Evolutionary conservation across 2,797 vertebrate species (phyloP).

Genomic region (Leptoclinus maculatus): DNA sequence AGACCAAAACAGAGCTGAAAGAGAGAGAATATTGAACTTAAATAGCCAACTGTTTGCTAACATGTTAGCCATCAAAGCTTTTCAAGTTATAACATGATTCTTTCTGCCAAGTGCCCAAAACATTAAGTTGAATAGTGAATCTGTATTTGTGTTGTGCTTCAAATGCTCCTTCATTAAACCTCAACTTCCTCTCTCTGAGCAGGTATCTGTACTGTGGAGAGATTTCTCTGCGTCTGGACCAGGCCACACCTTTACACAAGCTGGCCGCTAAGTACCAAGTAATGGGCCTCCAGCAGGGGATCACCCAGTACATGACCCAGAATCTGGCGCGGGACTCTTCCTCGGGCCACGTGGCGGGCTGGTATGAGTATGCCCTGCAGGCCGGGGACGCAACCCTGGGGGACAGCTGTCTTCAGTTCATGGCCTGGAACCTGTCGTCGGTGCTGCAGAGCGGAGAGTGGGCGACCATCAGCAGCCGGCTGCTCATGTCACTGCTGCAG

Average conservation of each 20-base stretch:
- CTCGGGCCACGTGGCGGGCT: slow-evolving; percentile 90
- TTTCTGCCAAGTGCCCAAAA: no score
- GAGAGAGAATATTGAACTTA: no score
- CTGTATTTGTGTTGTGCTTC: background rate
- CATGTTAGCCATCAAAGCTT: no score
- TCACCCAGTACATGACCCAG: slow-evolving; percentile 92
- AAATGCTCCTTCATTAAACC: background rate
- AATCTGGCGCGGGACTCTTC: slow-evolving; percentile 88
- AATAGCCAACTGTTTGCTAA: no score
- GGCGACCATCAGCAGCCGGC: slow-evolving; percentile 84
- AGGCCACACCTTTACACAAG: slow-evolving; percentile 91
- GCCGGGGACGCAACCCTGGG: slow-evolving; percentile 84
- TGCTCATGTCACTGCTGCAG: slow-evolving; percentile 90
- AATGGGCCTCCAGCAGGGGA: slow-evolving; percentile 86
- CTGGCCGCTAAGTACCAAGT: slow-evolving; percentile 92
- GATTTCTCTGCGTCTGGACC: slow-evolving; percentile 87
- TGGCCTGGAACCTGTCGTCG: slow-evolving; percentile 94
- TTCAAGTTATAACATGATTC: no score
- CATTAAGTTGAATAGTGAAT: background rate
- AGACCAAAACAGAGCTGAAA: no score
- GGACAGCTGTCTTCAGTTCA: slow-evolving; percentile 91
- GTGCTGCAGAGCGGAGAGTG: slow-evolving; percentile 89
- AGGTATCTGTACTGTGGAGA: slow-evolving; percentile 97
- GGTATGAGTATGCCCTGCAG: slow-evolving; percentile 92
- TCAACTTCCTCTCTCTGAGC: slow-evolving; percentile 1